Conservation (phyloP, 2,888 invertebrate species). For the Copidosoma aretas region DNA sequence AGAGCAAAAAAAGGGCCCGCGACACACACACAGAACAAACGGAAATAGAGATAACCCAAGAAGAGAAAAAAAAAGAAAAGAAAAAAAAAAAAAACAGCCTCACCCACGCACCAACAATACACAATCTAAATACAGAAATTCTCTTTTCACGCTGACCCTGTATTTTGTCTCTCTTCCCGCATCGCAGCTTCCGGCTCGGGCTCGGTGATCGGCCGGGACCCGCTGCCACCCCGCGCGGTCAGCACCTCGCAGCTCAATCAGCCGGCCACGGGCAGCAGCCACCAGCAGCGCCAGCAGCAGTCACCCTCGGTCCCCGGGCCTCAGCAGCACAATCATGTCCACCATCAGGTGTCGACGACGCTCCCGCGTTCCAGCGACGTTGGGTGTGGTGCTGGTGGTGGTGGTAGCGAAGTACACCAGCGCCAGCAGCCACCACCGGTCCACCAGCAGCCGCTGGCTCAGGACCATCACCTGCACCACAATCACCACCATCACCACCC, state of each 20-base stretch:
- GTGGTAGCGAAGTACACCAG: slow-evolving; percentile 41
- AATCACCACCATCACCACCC: slow-evolving; percentile 23
- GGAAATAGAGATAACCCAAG: no score
- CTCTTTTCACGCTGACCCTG: not conserved
- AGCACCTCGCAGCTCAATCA: slow-evolving; percentile 57
- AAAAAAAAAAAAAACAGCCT: no score
- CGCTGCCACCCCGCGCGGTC: slow-evolving; percentile 63
- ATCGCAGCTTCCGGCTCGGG: slow-evolving; percentile 76
- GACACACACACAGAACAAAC: not conserved
- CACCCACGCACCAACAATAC: no score
- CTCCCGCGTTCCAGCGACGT: slow-evolving; percentile 48
- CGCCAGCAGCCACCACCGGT: slow-evolving; percentile 45
- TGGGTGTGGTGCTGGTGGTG: slow-evolving; percentile 1
- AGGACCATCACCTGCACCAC: slow-evolving; percentile 35
- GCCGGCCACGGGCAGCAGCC: slow-evolving; percentile 49
- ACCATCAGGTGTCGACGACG: slow-evolving; percentile 50
- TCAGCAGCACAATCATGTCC: not conserved
- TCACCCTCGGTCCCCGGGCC: slow-evolving; percentile 5
- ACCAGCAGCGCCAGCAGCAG: slow-evolving; percentile 51
- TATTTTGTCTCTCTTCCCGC: not conserved
- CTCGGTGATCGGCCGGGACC: slow-evolving; percentile 69
- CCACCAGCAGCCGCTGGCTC: slow-evolving; percentile 24
- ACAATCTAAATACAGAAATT: no score
- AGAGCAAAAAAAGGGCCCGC: not conserved
- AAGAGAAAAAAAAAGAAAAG: no score